These are phyloP conservation scores for Bembecia ichneumoniformis DNA, from an alignment of 2,888 invertebrate species.

Conservation along the genomic window DNA sequence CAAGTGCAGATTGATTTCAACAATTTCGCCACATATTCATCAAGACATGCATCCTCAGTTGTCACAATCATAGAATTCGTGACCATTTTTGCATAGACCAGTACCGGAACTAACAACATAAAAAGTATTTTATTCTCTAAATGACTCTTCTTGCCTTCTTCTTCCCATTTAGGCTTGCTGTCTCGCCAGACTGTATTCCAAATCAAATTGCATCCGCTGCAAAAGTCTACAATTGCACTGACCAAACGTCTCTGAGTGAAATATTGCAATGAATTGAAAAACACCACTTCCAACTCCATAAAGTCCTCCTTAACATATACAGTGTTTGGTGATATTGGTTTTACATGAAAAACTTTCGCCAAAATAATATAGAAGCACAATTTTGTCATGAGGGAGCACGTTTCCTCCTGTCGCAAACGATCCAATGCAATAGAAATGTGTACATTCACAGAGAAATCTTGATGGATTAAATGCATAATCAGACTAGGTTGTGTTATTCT, in stretches of 20 bases:
- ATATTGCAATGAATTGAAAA: conserved; percentile 40
- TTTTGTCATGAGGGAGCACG: conserved; percentile 59
- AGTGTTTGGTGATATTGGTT: conserved; percentile 35
- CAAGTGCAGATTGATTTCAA: conserved; percentile 68
- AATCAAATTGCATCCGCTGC: conserved; percentile 41
- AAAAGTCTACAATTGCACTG: conserved; percentile 38
- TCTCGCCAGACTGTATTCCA: conserved; percentile 35
- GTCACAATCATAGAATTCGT: conserved; percentile 11
- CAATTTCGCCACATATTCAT: conserved; percentile 73
- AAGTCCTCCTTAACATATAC: conserved; percentile 43
- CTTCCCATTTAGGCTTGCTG: conserved; percentile 22
- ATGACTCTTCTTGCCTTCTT: conserved; percentile 30
- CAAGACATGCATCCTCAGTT: conserved; percentile 59
- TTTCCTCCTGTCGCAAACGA: conserved; percentile 52
- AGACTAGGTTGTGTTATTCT: conserved; percentile 46
- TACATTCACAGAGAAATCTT: conserved; percentile 43
- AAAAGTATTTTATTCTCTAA: conserved; percentile 75
- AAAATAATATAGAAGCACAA: conserved; percentile 57
- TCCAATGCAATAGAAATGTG: conserved; percentile 46
- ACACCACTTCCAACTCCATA: conserved; percentile 32
- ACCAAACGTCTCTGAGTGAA: conserved; percentile 38
- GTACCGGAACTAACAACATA: conserved; percentile 75
- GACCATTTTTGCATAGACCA: conserved; percentile 38
- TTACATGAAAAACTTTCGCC: conserved; percentile 38
- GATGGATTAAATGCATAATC: conserved; percentile 32